Base-by-base conservation (phyloP, 2,888 invertebrate species). In the Ryuthela nishihirai region DNA sequence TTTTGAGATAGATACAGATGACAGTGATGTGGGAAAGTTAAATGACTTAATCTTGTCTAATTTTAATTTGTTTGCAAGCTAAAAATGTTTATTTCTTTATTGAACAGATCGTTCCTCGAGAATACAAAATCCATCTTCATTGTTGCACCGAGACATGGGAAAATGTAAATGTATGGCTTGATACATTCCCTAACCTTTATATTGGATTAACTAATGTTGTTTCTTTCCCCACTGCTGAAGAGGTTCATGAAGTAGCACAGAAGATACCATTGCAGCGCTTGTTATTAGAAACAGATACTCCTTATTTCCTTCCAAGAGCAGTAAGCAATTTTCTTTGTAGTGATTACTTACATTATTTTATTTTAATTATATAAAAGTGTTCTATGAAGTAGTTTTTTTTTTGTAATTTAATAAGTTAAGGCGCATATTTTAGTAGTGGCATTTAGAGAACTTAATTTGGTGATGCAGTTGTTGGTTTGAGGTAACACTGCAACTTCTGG, bases 231-330 rank as follows among this genome's bases (percentile, higher is more conserved):
- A 38, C 64, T 9, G 73, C 72, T 0, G 65, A 52, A 17, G 67
- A 66, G 1, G 67, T 71, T 3, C 68, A 68, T 35, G 71, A 74
- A 17, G 73, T 75, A 9, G 74, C 74, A 10, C 53, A 65, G 20
- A 64, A 69, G 2, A 70, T 78, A 24, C 76, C 77, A 2, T 68
- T 77, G 3, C 66, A 74, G 41, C 64, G 73, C 38, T 69, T 78
- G 2, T 69, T 78, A 6, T 67, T 78, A 3, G 78, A 78, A 68
- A 78, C 78, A 2, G 78, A 78, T 69, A 72, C 77, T 1, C 78
- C 78, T 2, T 78, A 76, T 64, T 78, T 78, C 68, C 54, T 75
- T 15, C 78, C 77, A 5, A 55, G 65, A 62, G 44, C 12, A 7
- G 54, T 54, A 20, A 47, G 35, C n/a, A n/a, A n/a, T n/a, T n/a